These are phyloP conservation scores for Protula sp. DNA, from an alignment of 2,888 invertebrate genomes.

Conservation along the genomic window DNA sequence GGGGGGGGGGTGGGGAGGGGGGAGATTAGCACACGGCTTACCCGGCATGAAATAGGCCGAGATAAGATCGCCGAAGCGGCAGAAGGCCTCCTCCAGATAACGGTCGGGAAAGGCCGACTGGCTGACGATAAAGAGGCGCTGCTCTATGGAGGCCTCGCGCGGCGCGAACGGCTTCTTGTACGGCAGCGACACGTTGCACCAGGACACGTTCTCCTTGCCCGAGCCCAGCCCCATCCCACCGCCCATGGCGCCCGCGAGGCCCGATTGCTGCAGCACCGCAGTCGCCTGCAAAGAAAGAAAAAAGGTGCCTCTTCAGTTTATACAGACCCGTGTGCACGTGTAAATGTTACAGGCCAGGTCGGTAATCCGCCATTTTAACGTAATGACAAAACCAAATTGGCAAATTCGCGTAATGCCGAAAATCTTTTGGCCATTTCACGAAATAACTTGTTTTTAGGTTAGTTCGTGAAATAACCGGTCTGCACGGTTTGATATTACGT, in stretches of 20 bases:
- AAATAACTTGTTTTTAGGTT: no score
- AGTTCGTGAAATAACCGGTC: no score
- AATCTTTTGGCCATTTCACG: no score
- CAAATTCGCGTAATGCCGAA: no score
- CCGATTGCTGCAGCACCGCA: not conserved
- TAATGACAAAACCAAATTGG: not conserved
- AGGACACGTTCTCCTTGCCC: slow-evolving; percentile 35
- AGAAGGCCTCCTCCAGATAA: slow-evolving; percentile 75
- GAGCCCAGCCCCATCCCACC: slow-evolving; percentile 1
- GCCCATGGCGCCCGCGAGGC: not conserved
- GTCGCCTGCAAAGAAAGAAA: no score
- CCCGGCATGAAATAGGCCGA: slow-evolving; percentile 84
- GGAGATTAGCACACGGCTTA: no score
- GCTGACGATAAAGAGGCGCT: slow-evolving; percentile 59
- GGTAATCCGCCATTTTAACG: not conserved
- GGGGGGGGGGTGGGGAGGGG: no score
- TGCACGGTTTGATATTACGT: no score
- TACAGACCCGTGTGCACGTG: no score
- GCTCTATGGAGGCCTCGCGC: slow-evolving; percentile 53
- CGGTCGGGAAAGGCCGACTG: slow-evolving; percentile 69
- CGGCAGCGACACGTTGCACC: slow-evolving; percentile 66
- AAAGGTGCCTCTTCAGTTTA: no score
- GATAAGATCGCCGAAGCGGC: slow-evolving; percentile 82
- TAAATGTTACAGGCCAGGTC: not conserved
- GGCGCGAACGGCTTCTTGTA: slow-evolving; percentile 60